These are phyloP conservation scores for Marcusenius ussheri DNA, from an alignment of 2,113 vertebrate species.

Conservation along the genomic window DNA sequence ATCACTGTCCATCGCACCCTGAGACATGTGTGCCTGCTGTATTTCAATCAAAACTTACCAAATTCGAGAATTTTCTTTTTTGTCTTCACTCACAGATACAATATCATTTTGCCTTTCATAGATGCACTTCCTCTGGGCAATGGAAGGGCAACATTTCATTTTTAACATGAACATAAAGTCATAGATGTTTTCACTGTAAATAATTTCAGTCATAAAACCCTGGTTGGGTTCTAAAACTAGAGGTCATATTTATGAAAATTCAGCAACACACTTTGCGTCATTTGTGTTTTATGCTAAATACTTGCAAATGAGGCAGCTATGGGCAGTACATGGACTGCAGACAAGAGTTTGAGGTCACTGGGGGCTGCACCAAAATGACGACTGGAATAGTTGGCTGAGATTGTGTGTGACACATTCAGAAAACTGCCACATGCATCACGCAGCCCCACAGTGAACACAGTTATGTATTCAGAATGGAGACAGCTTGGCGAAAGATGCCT, in stretches of 20 bases:
- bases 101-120: not conserved
- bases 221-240: not conserved
- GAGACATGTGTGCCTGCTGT: not conserved
- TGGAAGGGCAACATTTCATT: not conserved
- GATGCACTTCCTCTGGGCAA: not conserved
- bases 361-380: not conserved
- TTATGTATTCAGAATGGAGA: not conserved
- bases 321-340: not conserved
- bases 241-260: not conserved
- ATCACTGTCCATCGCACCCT: not conserved
- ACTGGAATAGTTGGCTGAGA: not conserved
- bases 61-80: not conserved
- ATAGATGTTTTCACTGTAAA: not conserved
- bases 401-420: not conserved
- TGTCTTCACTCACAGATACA: not conserved
- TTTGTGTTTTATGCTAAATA: slow-evolving; percentile 9
- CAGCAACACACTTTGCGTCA: not conserved
- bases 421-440: not conserved
- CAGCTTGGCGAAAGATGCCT: not conserved
- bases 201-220: not conserved
- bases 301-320: slow-evolving; percentile 1
- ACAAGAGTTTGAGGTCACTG: slow-evolving; percentile 12
- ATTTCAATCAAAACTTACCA: not conserved
- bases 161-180: not conserved
- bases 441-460: not conserved